Percentiles rank a stretch among this genome's conserved stretches.
These are phyloP conservation scores for Brachyptera putata DNA, from an alignment of 2,888 invertebrate genomes.

Conservation along the genomic window DNA sequence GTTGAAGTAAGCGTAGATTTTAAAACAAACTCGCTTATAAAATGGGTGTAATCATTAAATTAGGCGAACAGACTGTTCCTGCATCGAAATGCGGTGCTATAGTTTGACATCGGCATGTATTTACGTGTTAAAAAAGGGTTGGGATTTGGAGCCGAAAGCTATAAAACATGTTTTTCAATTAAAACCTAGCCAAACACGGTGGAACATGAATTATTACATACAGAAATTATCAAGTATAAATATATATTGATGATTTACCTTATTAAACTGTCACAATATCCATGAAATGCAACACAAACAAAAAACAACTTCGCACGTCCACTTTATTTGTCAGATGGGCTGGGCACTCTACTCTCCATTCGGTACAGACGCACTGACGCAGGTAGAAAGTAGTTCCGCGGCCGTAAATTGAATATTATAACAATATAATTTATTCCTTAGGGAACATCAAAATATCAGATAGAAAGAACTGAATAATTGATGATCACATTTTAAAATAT, in stretches of 20 bases:
- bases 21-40: no score
- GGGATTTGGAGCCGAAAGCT: not conserved
- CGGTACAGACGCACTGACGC: conserved; percentile 27
- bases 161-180: not conserved
- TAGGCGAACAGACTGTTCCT: no score
- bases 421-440: no score
- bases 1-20: no score
- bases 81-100: no score
- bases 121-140: conserved; percentile 2
- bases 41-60: no score
- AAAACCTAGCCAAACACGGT: not conserved
- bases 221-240: no score
- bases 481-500: no score
- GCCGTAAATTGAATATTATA: conserved; percentile 5
- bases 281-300: conserved; percentile 26
- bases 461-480: no score
- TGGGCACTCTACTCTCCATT: conserved; percentile 24
- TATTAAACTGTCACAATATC: conserved; percentile 28
- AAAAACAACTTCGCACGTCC: conserved; percentile 7
- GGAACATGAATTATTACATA: not conserved
- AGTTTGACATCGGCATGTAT: conserved; percentile 9
- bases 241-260: conserved; percentile 27
- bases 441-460: no score
- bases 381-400: conserved; percentile 26
- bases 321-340: conserved; percentile 23